Conservation (phyloP, 1,140 invertebrate species). For the Gryllus bimaculatus region DNA sequence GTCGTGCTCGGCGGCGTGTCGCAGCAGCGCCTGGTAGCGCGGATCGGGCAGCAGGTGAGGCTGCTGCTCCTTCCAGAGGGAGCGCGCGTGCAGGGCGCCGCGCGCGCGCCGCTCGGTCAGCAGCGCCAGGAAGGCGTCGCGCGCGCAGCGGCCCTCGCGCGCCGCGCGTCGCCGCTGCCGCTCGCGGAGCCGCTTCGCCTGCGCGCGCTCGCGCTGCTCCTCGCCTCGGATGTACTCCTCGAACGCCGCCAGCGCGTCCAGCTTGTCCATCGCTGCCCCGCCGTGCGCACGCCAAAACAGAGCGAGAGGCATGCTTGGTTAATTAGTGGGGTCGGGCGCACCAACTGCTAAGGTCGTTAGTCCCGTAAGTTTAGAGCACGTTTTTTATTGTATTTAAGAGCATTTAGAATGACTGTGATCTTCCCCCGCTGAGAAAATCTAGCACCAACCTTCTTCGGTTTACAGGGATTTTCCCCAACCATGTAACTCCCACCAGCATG, state of each 20-base stretch:
- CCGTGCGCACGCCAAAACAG: too few species aligned
- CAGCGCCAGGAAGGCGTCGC: not conserved
- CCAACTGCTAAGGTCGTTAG: too few species aligned
- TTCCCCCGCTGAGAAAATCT: too few species aligned
- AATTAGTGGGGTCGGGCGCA: too few species aligned
- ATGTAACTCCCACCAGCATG: too few species aligned
- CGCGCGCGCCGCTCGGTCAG: not conserved
- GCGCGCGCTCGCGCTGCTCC: not conserved
- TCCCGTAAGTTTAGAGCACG: too few species aligned
- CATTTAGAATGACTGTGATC: too few species aligned
- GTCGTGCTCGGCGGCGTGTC: not conserved
- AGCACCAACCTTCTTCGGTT: too few species aligned
- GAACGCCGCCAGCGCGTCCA: not conserved
- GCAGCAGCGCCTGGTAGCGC: not conserved
- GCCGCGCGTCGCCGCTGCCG: too few species aligned
- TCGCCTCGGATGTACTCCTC: not conserved
- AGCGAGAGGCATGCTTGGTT: too few species aligned
- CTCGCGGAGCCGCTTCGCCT: not conserved
- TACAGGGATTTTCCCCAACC: too few species aligned
- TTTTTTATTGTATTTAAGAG: too few species aligned
- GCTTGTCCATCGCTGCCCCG: not conserved
- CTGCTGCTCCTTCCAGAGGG: not conserved
- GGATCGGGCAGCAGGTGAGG: not conserved
- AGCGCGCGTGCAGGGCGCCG: not conserved
- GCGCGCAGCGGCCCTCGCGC: not conserved